Conservation (phyloP, 2,888 invertebrate species). For the Molanna angustata region DNA sequence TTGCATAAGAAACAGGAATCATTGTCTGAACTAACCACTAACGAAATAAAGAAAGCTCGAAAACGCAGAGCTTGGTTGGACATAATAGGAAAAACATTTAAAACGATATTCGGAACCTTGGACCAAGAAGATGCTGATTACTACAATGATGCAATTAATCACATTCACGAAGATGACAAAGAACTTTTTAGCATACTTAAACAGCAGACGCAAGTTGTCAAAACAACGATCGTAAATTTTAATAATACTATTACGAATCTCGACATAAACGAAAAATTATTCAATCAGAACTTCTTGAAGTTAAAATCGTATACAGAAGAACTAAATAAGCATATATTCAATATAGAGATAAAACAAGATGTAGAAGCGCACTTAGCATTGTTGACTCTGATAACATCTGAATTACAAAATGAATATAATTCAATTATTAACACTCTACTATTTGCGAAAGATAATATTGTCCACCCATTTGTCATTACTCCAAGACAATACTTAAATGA, state of each 20-base stretch:
- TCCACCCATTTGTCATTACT: background rate
- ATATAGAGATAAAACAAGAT: background rate
- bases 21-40: background rate
- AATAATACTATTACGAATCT: background rate
- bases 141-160: background rate
- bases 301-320: background rate
- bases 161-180: background rate
- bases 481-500: background rate
- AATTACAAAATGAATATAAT: constrained; percentile 3
- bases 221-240: background rate
- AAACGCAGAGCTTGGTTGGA: background rate
- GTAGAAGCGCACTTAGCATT: background rate
- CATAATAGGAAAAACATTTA: constrained; percentile 1
- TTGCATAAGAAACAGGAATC: background rate
- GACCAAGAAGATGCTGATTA: background rate
- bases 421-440: background rate
- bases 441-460: background rate
- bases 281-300: background rate
- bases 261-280: constrained; percentile 1
- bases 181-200: background rate
- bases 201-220: constrained; percentile 4
- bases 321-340: background rate
- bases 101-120: constrained; percentile 2
- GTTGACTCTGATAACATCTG: background rate
- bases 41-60: background rate